These are phyloP conservation scores for Brienomyrus longianalis DNA, from an alignment of 2,113 vertebrate species.

Conservation along the genomic window DNA sequence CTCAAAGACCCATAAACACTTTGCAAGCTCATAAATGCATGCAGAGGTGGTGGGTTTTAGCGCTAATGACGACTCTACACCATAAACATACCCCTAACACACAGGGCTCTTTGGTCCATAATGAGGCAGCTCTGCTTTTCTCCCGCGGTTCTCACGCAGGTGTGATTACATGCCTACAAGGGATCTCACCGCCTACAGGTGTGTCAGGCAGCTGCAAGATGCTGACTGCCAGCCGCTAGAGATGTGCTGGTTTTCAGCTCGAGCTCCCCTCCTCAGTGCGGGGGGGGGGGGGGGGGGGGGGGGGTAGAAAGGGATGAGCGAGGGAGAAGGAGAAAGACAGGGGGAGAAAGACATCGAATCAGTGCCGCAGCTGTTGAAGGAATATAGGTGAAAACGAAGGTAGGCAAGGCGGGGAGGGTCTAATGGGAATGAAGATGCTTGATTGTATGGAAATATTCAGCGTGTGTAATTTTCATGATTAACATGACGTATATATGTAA, in stretches of 20 bases:
- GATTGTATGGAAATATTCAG: background rate
- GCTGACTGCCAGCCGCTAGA: background rate
- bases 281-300: conserved; percentile 40
- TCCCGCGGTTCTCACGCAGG: background rate
- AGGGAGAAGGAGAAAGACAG: conserved; percentile 11
- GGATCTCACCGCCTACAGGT: background rate
- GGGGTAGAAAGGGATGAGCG: conserved; percentile 29
- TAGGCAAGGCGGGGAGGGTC: background rate
- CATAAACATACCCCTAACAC: background rate
- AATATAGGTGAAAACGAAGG: conserved; percentile 25
- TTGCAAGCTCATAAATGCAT: background rate
- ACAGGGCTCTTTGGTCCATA: background rate
- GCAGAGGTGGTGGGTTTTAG: background rate
- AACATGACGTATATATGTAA: background rate
- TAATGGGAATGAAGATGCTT: background rate
- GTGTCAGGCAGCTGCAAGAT: background rate
- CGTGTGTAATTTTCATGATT: background rate
- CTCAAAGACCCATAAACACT: background rate
- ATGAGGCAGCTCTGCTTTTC: background rate
- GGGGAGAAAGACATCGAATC: conserved; percentile 1
- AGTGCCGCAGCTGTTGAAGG: conserved; percentile 14
- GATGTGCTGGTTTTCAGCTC: background rate
- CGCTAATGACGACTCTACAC: background rate
- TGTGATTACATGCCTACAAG: background rate
- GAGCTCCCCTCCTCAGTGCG: background rate